Percentiles rank a stretch among this genome's conserved stretches.
Conservation (phyloP, 2,888 invertebrate species). For the Cataglyphis altisquamis region DNA sequence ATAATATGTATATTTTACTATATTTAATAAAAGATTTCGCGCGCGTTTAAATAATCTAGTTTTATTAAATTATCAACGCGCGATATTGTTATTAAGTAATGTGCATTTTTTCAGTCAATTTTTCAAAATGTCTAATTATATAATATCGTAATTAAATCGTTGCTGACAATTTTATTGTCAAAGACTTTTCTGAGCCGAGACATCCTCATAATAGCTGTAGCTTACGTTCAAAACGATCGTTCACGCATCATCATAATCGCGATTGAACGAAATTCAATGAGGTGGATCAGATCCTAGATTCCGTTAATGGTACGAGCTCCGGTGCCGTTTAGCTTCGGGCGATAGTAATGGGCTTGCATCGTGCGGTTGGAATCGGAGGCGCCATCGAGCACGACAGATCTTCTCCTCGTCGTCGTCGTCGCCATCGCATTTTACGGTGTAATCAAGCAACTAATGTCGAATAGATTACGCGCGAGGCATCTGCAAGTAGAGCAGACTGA, state of each 20-base stretch:
- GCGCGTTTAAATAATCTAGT: not conserved
- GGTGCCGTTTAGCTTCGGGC: constrained; percentile 77
- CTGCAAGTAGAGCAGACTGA: constrained; percentile 68
- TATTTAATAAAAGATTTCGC: not conserved
- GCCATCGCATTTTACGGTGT: constrained; percentile 76
- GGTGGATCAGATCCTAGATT: constrained; percentile 77
- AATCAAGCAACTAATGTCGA: constrained; percentile 78
- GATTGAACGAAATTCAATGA: constrained; percentile 78
- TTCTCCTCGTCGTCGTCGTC: constrained; percentile 46
- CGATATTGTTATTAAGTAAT: not conserved
- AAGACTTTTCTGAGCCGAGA: not conserved
- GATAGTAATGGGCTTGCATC: constrained; percentile 77
- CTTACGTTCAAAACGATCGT: constrained; percentile 62
- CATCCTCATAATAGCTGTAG: constrained; percentile 16
- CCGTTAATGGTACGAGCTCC: constrained; percentile 78
- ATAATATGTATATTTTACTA: not conserved
- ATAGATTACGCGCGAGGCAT: constrained; percentile 76
- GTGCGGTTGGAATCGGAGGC: constrained; percentile 61
- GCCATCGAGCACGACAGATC: constrained; percentile 49
- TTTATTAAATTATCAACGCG: not conserved
- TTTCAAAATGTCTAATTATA: not conserved
- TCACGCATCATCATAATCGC: constrained; percentile 79
- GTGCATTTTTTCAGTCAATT: not conserved
- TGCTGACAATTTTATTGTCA: constrained; percentile 2
- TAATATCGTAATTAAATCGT: not conserved